These are phyloP conservation scores for Enteromius unitaeniatus DNA, from an alignment of 2,797 vertebrate species.

Conservation along the genomic window DNA sequence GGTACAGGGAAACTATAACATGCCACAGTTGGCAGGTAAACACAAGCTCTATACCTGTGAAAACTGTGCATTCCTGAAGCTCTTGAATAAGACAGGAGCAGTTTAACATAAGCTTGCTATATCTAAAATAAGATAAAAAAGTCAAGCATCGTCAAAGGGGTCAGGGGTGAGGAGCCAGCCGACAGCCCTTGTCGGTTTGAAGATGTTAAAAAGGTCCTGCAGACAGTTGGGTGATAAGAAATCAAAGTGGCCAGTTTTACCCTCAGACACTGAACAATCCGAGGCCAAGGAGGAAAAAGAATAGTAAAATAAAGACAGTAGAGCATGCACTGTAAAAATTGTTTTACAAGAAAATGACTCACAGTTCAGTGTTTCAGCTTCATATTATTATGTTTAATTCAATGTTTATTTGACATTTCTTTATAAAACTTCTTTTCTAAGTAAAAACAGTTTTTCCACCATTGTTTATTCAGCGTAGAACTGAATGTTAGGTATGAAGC, in stretches of 20 bases:
- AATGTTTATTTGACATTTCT: background rate
- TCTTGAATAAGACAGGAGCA: background rate
- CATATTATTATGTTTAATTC: background rate
- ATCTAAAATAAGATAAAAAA: constrained; percentile 5
- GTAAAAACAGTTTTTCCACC: background rate
- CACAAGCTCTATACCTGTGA: constrained; percentile 4
- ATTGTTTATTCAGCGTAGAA: background rate
- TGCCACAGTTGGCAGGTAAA: background rate
- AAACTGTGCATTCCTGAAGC: constrained; percentile 27
- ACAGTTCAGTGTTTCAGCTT: background rate
- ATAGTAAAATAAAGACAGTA: background rate
- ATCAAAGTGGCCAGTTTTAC: constrained; percentile 27
- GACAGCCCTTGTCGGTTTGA: background rate
- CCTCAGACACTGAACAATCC: background rate
- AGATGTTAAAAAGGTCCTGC: constrained; percentile 28
- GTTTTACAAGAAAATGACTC: background rate
- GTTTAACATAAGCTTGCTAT: constrained; percentile 23
- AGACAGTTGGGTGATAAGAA: constrained; percentile 47
- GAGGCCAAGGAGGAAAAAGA: background rate
- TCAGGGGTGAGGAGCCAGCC: constrained; percentile 3
- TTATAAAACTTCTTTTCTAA: background rate
- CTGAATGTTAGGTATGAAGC: background rate
- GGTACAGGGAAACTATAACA: background rate
- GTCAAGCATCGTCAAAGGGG: constrained; percentile 1
- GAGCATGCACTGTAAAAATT: background rate